Conservation (phyloP, 2,888 invertebrate species). For the Busseola fusca region DNA sequence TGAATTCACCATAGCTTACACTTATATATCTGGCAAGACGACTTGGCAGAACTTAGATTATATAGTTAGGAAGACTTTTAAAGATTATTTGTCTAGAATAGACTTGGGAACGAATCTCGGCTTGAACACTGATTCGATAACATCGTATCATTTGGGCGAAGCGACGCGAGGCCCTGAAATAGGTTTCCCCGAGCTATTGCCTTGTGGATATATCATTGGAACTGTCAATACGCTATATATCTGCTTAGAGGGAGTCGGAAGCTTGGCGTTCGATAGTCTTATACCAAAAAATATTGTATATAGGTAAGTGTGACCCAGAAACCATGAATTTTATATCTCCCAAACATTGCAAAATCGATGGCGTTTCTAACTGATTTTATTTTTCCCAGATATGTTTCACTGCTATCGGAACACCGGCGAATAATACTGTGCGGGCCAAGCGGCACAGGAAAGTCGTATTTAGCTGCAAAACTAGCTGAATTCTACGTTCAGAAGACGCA, state of each 20-base stretch:
- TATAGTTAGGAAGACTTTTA: conserved; percentile 96
- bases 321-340: not conserved
- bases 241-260: conserved; percentile 95
- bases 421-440: conserved; percentile 98
- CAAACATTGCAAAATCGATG: not conserved
- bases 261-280: conserved; percentile 97
- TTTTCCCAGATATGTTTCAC: conserved; percentile 91
- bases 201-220: conserved; percentile 97
- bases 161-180: conserved; percentile 94
- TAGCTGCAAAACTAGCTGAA: conserved; percentile 98
- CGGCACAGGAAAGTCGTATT: conserved; percentile 98
- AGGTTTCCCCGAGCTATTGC: conserved; percentile 96
- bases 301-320: conserved; percentile 86
- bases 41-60: conserved; percentile 98
- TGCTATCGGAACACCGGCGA: conserved; percentile 96
- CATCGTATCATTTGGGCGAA: conserved; percentile 98
- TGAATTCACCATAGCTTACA: conserved; percentile 95
- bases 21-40: conserved; percentile 97
- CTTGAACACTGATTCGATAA: conserved; percentile 95
- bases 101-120: conserved; percentile 97
- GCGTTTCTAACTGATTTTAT: not conserved
- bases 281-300: conserved; percentile 99
- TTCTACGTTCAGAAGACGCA: conserved; percentile 95
- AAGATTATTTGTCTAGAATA: conserved; percentile 97
- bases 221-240: conserved; percentile 96